A percentile compares a stretch with the other conserved stretches of the same genome.
These are phyloP conservation scores for Suricata suricatta DNA, from an alignment of 2,113 vertebrate species.

Conservation along the genomic window DNA sequence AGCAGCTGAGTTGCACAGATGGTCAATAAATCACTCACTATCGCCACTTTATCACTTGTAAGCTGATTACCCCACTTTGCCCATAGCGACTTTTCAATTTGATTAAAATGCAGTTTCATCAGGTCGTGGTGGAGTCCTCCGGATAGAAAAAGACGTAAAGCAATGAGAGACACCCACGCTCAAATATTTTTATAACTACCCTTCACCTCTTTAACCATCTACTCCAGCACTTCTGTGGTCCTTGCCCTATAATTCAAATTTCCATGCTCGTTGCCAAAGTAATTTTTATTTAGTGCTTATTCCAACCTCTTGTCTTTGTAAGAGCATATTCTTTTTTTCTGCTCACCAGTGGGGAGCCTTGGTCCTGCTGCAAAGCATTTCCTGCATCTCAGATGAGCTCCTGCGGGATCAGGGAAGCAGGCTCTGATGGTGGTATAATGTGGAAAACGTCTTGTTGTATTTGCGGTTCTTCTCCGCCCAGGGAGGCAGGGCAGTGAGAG, in stretches of 20 bases:
- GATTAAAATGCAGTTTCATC: conserved; percentile 56
- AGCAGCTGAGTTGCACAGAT: neutral
- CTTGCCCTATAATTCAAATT: conserved; percentile 44
- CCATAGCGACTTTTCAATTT: conserved; percentile 31
- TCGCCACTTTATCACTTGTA: conserved; percentile 50
- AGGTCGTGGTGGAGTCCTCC: neutral
- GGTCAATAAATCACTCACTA: conserved; percentile 45
- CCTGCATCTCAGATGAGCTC: neutral
- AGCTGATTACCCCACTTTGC: conserved; percentile 43
- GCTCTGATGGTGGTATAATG: neutral
- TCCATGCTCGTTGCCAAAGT: conserved; percentile 44
- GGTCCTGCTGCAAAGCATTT: neutral
- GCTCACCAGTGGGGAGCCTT: neutral
- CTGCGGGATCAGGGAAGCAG: neutral
- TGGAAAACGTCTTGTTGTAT: neutral
- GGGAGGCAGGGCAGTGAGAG: neutral
- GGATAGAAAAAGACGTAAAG: neutral
- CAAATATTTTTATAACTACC: neutral
- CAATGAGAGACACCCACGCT: neutral
- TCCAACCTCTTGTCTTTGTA: neutral
- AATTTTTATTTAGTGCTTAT: conserved; percentile 31
- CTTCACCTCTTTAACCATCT: neutral
- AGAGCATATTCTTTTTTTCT: neutral
- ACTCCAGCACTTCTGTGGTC: conserved; percentile 28
- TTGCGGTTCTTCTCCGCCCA: neutral